phyloP scores from a whole-genome alignment of 1,140 invertebrate species.

The Ridgeia piscesae region DNA sequence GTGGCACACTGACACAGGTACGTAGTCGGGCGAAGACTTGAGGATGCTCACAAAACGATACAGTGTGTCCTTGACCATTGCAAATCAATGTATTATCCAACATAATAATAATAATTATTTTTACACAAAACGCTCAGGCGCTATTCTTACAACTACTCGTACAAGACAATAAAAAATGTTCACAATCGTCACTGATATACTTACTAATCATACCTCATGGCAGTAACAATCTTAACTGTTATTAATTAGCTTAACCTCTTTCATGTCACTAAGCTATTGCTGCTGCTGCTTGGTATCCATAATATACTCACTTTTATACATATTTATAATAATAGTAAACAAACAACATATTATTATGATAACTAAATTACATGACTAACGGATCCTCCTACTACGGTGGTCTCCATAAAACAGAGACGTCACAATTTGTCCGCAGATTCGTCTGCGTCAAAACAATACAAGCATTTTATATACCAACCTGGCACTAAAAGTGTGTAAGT shows the following conservation, averaged over 20 bases:
- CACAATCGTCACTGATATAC: slow-evolving; percentile 5
- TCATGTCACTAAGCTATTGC: background rate
- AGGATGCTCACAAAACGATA: background rate
- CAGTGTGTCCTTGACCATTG: background rate
- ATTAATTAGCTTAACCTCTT: background rate
- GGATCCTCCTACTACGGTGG: background rate
- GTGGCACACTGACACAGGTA: background rate
- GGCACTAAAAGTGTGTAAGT: background rate
- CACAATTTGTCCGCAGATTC: background rate
- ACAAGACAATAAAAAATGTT: background rate
- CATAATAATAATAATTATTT: background rate
- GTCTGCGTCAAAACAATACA: background rate
- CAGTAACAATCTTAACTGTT: background rate
- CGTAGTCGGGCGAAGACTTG: background rate
- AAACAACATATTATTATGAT: background rate
- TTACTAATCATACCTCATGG: background rate
- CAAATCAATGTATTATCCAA: background rate
- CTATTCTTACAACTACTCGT: background rate
- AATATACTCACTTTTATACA: slow-evolving; percentile 2
- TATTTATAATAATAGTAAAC: slow-evolving; percentile 7
- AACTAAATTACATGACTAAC: slow-evolving; percentile 1
- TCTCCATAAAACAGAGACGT: background rate
- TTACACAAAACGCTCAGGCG: background rate
- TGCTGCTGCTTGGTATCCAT: background rate
- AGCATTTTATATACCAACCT: background rate